Percentiles rank a stretch among this genome's conserved stretches.
Evolutionary conservation across 2,797 vertebrate genomes (phyloP).

Genomic region (Cynodonichthys magdalenae): DNA sequence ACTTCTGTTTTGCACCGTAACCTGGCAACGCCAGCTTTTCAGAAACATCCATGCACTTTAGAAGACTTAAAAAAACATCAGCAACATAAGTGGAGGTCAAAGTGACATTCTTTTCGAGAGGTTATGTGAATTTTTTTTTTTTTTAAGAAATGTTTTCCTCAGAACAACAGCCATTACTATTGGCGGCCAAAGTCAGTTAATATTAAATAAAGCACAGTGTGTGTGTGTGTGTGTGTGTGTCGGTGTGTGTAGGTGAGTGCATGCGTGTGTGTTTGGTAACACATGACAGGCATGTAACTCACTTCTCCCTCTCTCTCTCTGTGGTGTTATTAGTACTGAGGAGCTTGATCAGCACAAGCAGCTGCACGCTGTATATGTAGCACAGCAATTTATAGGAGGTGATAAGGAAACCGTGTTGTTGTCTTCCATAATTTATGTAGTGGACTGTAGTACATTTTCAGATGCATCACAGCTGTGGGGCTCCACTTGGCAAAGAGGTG

Average conservation of each 20-base stretch:
- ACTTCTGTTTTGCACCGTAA: constrained; percentile 13
- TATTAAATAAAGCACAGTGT: background rate
- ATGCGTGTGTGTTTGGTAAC: constrained; percentile 20
- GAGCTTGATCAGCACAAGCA: constrained; percentile 59
- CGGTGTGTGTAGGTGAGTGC: constrained; percentile 16
- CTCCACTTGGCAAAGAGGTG: constrained; percentile 38
- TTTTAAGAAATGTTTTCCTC: background rate
- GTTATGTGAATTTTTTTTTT: background rate
- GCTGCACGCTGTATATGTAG: constrained; percentile 33
- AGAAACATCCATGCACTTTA: constrained; percentile 4
- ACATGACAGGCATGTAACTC: too few species aligned
- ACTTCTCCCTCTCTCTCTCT: constrained; percentile 7
- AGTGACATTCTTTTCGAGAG: constrained; percentile 3
- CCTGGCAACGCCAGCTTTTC: background rate
- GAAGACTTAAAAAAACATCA: background rate
- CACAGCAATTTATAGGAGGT: constrained; percentile 70
- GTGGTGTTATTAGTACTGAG: constrained; percentile 63
- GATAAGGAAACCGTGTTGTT: constrained; percentile 75
- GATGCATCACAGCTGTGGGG: constrained; percentile 46
- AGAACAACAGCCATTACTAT: background rate
- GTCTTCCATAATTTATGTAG: constrained; percentile 74
- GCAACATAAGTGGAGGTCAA: constrained; percentile 1
- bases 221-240: constrained; percentile 24
- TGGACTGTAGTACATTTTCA: constrained; percentile 60
- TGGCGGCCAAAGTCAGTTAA: background rate